A percentile compares a stretch with the other conserved stretches of the same genome.
Evolutionary conservation across 2,797 vertebrate genomes (phyloP).

Genomic region (Microcaecilia unicolor): DNA sequence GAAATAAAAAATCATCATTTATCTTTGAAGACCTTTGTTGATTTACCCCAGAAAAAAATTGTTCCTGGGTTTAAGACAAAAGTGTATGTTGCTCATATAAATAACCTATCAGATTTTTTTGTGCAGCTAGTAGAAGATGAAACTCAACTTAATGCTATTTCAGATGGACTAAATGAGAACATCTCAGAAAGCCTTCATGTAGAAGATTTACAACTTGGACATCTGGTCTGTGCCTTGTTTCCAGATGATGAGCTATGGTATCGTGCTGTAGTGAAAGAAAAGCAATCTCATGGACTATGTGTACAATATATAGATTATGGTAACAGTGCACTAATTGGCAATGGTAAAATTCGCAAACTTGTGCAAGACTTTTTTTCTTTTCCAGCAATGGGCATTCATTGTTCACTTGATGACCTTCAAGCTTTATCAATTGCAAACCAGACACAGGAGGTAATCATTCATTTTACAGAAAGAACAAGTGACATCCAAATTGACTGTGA

Average conservation of each 20-base stretch:
- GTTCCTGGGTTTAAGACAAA: conserved; percentile 50
- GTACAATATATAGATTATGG: conserved; percentile 89
- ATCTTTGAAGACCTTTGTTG: conserved; percentile 36
- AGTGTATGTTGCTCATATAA: conserved; percentile 74
- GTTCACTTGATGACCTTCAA: conserved; percentile 50
- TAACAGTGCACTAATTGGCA: conserved; percentile 57
- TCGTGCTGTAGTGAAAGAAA: conserved; percentile 67
- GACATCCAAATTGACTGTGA: conserved; percentile 58
- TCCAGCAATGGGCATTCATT: conserved; percentile 66
- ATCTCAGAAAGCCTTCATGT: conserved; percentile 15
- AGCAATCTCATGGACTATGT: conserved; percentile 16
- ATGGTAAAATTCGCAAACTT: conserved; percentile 52
- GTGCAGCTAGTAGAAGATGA: conserved; percentile 72
- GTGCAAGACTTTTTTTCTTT: conserved; percentile 31
- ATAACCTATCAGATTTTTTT: conserved; percentile 71
- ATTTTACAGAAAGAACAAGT: conserved; percentile 55
- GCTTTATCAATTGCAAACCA: conserved; percentile 7
- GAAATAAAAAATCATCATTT: not conserved
- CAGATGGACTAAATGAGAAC: conserved; percentile 56
- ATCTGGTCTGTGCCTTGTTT: conserved; percentile 76
- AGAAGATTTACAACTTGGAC: conserved; percentile 50
- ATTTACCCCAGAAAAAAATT: conserved; percentile 56
- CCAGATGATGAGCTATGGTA: conserved; percentile 76
- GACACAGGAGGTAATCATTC: conserved; percentile 33
- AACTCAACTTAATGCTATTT: conserved; percentile 54